These are phyloP conservation scores for Actinia equina DNA, from an alignment of 64 coral and sea anemone genomes.

Conservation along the genomic window DNA sequence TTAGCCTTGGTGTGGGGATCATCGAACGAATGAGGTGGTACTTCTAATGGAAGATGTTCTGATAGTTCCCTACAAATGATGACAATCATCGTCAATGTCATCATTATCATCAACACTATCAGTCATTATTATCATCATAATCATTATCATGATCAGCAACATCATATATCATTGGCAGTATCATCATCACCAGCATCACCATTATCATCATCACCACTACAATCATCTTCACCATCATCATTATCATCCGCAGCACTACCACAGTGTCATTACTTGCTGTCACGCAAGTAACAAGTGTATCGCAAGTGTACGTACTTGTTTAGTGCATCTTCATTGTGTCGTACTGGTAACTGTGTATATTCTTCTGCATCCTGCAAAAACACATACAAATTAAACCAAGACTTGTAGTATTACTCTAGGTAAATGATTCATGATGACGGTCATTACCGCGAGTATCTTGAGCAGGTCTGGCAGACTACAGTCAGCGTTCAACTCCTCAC, in stretches of 20 bases:
- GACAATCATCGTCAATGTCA: neutral
- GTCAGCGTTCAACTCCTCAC: constrained; percentile 65
- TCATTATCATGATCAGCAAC: no score
- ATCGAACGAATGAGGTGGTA: constrained; percentile 75
- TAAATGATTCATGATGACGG: neutral
- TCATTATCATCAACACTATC: neutral
- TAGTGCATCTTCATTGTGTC: constrained; percentile 94
- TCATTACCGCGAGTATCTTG: constrained; percentile 72
- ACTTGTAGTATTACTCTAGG: neutral
- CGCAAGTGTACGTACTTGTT: constrained; percentile 50
- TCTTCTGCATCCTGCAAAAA: constrained; percentile 64
- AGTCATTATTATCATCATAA: no score
- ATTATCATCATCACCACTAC: no score
- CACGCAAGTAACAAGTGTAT: neutral
- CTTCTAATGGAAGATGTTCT: constrained; percentile 74
- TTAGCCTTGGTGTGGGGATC: constrained; percentile 88
- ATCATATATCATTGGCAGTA: no score
- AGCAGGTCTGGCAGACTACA: constrained; percentile 75
- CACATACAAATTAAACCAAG: neutral
- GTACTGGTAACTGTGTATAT: constrained; percentile 81
- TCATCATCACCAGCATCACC: no score
- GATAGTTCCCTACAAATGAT: constrained; percentile 63
- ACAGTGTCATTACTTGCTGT: no score
- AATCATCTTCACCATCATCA: no score
- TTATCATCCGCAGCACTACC: no score